Conservation (phyloP, 2,797 vertebrate genomes). For the Halcyon chelicuti region DNA sequence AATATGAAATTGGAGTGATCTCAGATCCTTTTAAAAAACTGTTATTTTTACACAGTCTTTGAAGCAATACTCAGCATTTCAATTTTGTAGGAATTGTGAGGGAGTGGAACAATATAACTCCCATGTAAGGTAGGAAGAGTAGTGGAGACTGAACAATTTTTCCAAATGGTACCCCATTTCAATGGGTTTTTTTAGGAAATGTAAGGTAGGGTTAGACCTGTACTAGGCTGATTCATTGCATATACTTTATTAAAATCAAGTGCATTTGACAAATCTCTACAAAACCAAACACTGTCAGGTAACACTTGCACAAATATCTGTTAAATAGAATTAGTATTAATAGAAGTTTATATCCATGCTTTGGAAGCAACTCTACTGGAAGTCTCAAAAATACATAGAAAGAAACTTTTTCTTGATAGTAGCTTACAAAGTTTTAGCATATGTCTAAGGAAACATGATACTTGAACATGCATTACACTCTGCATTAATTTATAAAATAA, state of each 20-base stretch:
- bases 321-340: neutral
- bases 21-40: neutral
- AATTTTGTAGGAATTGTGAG: neutral
- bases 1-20: neutral
- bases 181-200: neutral
- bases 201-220: neutral
- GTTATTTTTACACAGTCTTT: neutral
- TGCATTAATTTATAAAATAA: too few species aligned
- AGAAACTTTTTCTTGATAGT: neutral
- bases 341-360: neutral
- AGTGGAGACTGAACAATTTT: neutral
- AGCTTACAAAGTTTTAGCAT: neutral
- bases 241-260: neutral
- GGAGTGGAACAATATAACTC: neutral
- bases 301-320: neutral
- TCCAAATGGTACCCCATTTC: neutral
- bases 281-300: neutral
- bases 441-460: neutral
- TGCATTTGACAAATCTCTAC: neutral
- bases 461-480: neutral
- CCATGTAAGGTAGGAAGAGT: neutral
- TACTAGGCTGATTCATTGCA: neutral
- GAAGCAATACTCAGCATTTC: neutral
- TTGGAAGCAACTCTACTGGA: neutral
- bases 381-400: neutral